A percentile compares a stretch with the other conserved stretches of the same genome.
Conservation (phyloP, 2,888 invertebrate genomes). For the Osmoderma eremita region DNA sequence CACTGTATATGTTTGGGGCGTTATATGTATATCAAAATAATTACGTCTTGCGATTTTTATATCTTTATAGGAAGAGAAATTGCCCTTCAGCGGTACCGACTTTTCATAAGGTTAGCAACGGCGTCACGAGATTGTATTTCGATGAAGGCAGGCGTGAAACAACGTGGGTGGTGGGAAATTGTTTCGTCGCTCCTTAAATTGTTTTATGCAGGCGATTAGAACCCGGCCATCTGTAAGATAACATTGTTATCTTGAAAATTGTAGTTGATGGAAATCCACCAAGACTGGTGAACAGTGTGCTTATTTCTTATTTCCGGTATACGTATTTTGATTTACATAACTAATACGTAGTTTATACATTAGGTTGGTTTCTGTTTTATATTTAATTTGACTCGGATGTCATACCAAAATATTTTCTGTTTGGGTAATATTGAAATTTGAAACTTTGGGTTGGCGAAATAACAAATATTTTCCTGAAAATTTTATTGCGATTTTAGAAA, state of each 20-base stretch:
- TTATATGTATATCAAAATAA: slow-evolving; percentile 1
- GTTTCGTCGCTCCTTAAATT: slow-evolving; percentile 63
- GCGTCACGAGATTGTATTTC: slow-evolving; percentile 51
- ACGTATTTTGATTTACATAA: too few relatives aligned
- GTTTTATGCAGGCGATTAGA: slow-evolving; percentile 64
- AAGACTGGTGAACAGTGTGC: background rate
- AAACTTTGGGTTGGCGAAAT: too few relatives aligned
- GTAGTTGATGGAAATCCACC: slow-evolving; percentile 55
- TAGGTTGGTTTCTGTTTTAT: too few relatives aligned
- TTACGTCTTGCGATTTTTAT: slow-evolving; percentile 9
- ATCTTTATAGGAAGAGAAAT: slow-evolving; percentile 21
- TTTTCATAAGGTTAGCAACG: slow-evolving; percentile 31
- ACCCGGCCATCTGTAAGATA: slow-evolving; percentile 61
- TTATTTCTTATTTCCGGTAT: too few relatives aligned
- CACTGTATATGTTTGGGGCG: background rate
- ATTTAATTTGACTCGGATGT: too few relatives aligned
- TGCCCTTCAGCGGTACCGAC: slow-evolving; percentile 6
- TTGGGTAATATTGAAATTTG: too few relatives aligned
- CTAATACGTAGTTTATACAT: too few relatives aligned
- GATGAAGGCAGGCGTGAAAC: slow-evolving; percentile 62
- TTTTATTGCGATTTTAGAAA: too few relatives aligned
- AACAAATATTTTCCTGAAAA: too few relatives aligned
- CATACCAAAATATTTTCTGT: too few relatives aligned
- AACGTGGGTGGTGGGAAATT: slow-evolving; percentile 62
- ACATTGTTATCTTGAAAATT: slow-evolving; percentile 62